phyloP scores from a whole-genome alignment of 2,888 invertebrate species.

The Pyrrhia umbra region DNA sequence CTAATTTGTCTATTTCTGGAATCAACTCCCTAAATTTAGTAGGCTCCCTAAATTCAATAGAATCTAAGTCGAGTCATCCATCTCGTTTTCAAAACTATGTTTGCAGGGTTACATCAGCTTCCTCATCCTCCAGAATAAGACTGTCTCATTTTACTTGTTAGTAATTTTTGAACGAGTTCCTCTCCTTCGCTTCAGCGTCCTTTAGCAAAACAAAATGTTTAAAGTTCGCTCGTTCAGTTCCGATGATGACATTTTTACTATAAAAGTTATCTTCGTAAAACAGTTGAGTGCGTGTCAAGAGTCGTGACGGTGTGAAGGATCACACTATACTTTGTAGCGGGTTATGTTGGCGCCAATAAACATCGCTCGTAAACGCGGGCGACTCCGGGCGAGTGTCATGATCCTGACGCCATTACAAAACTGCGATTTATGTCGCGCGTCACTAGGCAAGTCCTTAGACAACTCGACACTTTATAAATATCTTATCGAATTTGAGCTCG shows the following conservation, averaged over 20 bases:
- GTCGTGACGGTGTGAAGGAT: slow-evolving; percentile 15
- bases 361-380: slow-evolving; percentile 21
- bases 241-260: slow-evolving; percentile 1
- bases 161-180: background rate
- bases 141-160: background rate
- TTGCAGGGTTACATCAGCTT: too few species aligned
- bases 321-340: slow-evolving; percentile 7
- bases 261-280: slow-evolving; percentile 32
- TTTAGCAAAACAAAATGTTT: background rate
- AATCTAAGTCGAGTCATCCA: too few species aligned
- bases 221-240: background rate
- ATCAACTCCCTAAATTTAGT: too few species aligned
- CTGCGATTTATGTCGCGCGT: slow-evolving; percentile 25
- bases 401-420: slow-evolving; percentile 28
- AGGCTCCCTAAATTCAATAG: too few species aligned
- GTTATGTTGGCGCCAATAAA: slow-evolving; percentile 7
- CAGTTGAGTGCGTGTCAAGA: slow-evolving; percentile 16
- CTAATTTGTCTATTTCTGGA: too few species aligned
- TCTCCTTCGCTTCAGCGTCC: background rate
- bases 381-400: slow-evolving; percentile 6
- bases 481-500: background rate
- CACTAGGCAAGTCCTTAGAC: background rate
- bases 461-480: background rate
- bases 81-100: too few species aligned
- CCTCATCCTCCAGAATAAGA: background rate